Evolutionary conservation across 1,140 invertebrate genomes (phyloP).

Genomic region (Arion vulgaris): DNA sequence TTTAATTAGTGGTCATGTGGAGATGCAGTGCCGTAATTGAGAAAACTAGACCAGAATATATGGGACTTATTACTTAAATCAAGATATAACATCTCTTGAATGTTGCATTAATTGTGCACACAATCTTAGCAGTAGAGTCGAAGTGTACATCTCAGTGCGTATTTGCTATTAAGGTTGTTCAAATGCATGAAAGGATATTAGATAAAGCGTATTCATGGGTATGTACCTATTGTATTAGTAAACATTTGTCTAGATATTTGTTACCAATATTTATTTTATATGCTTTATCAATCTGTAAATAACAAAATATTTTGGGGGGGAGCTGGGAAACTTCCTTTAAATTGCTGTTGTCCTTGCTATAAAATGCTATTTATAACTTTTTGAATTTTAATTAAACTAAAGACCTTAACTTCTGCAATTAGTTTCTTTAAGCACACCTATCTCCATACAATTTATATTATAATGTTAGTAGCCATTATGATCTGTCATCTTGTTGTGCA

Average conservation of each 20-base stretch:
- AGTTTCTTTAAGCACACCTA: no score
- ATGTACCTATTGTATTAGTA: neutral
- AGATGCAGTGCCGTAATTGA: neutral
- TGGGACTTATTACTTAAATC: neutral
- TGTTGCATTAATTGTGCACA: neutral
- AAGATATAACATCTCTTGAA: neutral
- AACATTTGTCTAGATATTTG: neutral
- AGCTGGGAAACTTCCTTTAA: no score
- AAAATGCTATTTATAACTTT: no score
- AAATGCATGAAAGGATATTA: neutral
- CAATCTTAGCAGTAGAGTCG: neutral
- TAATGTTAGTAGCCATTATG: no score
- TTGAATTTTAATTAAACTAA: no score
- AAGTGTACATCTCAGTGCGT: neutral
- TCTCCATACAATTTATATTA: no score
- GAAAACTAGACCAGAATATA: neutral
- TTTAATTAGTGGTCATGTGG: neutral
- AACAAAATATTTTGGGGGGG: no score
- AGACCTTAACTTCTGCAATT: no score
- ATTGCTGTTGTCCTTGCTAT: no score
- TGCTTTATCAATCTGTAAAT: no score
- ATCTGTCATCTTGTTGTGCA: no score
- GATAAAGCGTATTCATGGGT: neutral
- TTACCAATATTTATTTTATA: no score
- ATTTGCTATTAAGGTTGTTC: neutral